Evolutionary conservation across 2,797 vertebrate species (phyloP).

Genomic region (Amblyopsis hoosieri): DNA sequence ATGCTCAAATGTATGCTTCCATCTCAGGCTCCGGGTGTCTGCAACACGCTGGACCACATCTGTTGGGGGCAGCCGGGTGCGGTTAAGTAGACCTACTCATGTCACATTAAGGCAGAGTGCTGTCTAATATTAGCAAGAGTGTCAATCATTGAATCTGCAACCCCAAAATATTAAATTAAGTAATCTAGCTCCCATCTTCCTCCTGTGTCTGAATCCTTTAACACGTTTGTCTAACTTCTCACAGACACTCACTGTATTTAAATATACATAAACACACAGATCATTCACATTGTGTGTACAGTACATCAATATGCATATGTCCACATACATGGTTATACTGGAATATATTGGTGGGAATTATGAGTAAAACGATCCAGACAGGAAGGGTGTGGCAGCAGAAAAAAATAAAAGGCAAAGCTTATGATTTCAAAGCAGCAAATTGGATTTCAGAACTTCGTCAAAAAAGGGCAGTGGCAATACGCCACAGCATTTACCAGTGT

Average conservation of each 20-base stretch:
- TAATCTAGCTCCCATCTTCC: background rate
- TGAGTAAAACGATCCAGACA: constrained; percentile 40
- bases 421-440: constrained; percentile 62
- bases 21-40: background rate
- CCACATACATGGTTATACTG: constrained; percentile 35
- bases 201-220: background rate
- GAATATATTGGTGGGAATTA: constrained; percentile 4
- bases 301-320: constrained; percentile 41
- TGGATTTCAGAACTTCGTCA: constrained; percentile 47
- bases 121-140: constrained; percentile 19
- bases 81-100: constrained; percentile 31
- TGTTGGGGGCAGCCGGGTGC: constrained; percentile 4
- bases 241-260: constrained; percentile 13
- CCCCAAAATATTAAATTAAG: background rate
- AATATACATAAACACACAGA: constrained; percentile 30
- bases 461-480: constrained; percentile 29
- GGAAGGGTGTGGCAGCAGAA: constrained; percentile 8
- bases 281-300: constrained; percentile 48
- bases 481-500: constrained; percentile 66
- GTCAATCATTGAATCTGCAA: constrained; percentile 20
- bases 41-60: constrained; percentile 2
- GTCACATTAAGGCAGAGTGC: constrained; percentile 68
- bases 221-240: background rate
- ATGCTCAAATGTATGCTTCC: constrained; percentile 6
- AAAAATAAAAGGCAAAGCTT: constrained; percentile 30